Evolutionary conservation across 2,888 invertebrate genomes (phyloP).

Genomic region (Axea sp.): DNA sequence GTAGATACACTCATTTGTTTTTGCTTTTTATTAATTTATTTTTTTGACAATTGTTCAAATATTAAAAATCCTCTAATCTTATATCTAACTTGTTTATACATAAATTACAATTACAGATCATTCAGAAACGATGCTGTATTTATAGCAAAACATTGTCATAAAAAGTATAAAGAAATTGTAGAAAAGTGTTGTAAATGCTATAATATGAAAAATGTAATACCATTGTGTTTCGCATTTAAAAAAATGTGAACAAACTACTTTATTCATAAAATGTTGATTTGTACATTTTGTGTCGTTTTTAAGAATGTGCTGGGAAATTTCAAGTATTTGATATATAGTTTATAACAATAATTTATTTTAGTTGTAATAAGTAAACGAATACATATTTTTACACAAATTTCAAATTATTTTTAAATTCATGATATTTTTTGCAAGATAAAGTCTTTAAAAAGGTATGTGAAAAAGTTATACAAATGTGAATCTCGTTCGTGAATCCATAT

Average conservation of each 20-base stretch:
- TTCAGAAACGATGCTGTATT: slow-evolving; percentile 20
- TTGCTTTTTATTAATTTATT: background rate
- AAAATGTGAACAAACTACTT: slow-evolving; percentile 7
- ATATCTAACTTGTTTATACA: slow-evolving; percentile 23
- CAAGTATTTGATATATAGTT: too few relatives aligned
- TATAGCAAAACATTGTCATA: background rate
- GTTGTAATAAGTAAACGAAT: too few relatives aligned
- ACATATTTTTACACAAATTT: too few relatives aligned
- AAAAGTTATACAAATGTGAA: slow-evolving; percentile 7
- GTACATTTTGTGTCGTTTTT: slow-evolving; percentile 27
- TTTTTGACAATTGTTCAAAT: background rate
- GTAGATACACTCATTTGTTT: slow-evolving; percentile 31
- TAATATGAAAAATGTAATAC: slow-evolving; percentile 17
- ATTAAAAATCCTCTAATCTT: background rate
- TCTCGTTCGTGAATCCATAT: background rate
- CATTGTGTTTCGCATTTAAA: slow-evolving; percentile 13
- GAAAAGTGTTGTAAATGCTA: slow-evolving; percentile 4
- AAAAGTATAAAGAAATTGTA: slow-evolving; percentile 17
- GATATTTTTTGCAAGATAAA: slow-evolving; percentile 1
- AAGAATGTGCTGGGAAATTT: slow-evolving; percentile 20
- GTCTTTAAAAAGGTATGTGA: background rate
- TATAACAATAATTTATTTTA: background rate
- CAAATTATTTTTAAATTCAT: too few relatives aligned
- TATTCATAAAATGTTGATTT: slow-evolving; percentile 21
- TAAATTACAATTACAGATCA: slow-evolving; percentile 14